Base-by-base conservation (phyloP, 2,113 vertebrate species). In the Scortum barcoo region DNA sequence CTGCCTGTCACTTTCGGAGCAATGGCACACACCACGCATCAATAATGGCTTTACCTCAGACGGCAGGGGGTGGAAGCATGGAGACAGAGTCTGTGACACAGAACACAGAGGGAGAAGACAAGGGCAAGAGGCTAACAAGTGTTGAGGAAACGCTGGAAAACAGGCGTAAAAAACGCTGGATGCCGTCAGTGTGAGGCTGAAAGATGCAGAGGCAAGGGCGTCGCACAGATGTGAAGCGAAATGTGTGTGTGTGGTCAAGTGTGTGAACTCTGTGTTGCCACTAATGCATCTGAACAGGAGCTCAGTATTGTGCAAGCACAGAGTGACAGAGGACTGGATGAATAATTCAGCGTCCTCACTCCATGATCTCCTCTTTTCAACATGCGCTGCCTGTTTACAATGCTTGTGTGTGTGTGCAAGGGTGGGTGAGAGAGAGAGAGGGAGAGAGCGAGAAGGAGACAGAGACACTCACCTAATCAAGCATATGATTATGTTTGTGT, bases 341-440 rank as follows among this genome's bases (percentile, higher is more conserved):
- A 93, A 93, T 93, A 83, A 94, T 92, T 89, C 87, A 92, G 48
- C 57, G 53, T 68, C 33, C 50, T 89, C 77, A 40, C 69, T 83
- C n/a, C 77, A 84, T 89, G 87, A 84, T 86, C 83, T 78, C 69
- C 68, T 62, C 86, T 69, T 80, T 63, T 80, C 57, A 70, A 80
- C 61, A 81, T 70, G 38, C 16, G 9, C 57, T 65, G 60, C n/a
- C 50, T 72, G 72, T 86, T 76, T 71, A 48, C 26, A 53, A 13
- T 83, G 51, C 36, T 16, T 67, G 50, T 26, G 48, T 26, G 66
- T 46, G 26, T 69, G 69, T 44, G 46, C 73, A 57, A 30, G 63
- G 30, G 60, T 56, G 63, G 6, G 33, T 4, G 33, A 36, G 33
- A 36, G 46, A 19, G 67, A 30, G 26, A 16, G 26, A 54, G 57